These are phyloP conservation scores for Suncus etruscus DNA, from an alignment of 2,113 vertebrate species.

Conservation along the genomic window DNA sequence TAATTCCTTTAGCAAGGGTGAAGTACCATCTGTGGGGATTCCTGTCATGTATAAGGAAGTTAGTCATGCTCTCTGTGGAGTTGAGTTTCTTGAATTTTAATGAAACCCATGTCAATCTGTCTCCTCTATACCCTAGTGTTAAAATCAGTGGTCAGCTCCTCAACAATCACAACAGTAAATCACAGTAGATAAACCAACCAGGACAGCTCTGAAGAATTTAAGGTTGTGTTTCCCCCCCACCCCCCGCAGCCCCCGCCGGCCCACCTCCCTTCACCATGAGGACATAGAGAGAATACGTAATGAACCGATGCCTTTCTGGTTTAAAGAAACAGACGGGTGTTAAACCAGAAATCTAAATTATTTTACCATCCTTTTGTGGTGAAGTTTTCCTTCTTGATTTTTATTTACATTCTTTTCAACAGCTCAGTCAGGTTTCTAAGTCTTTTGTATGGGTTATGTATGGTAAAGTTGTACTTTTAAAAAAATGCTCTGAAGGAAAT, in stretches of 20 bases:
- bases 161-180: constrained; percentile 86
- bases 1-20: constrained; percentile 89
- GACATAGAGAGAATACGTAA: constrained; percentile 54
- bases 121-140: constrained; percentile 81
- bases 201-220: constrained; percentile 79
- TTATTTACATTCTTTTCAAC: constrained; percentile 64
- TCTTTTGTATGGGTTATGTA: constrained; percentile 45
- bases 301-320: not conserved
- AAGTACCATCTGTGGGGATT: constrained; percentile 88
- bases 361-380: not conserved
- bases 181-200: constrained; percentile 81
- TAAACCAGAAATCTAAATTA: not conserved
- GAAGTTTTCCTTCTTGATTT: constrained; percentile 49
- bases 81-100: constrained; percentile 90
- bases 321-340: constrained; percentile 43
- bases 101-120: constrained; percentile 88
- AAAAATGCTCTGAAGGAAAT: constrained; percentile 60
- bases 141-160: constrained; percentile 88
- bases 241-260: fast-evolving
- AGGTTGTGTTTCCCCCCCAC: fast-evolving
- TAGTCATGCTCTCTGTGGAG: constrained; percentile 87
- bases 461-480: constrained; percentile 58
- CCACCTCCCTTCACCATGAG: not conserved
- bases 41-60: constrained; percentile 89
- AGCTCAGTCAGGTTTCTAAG: not conserved